These are phyloP conservation scores for Leptocoma aspasia DNA, from an alignment of 2,113 vertebrate species.

Conservation along the genomic window DNA sequence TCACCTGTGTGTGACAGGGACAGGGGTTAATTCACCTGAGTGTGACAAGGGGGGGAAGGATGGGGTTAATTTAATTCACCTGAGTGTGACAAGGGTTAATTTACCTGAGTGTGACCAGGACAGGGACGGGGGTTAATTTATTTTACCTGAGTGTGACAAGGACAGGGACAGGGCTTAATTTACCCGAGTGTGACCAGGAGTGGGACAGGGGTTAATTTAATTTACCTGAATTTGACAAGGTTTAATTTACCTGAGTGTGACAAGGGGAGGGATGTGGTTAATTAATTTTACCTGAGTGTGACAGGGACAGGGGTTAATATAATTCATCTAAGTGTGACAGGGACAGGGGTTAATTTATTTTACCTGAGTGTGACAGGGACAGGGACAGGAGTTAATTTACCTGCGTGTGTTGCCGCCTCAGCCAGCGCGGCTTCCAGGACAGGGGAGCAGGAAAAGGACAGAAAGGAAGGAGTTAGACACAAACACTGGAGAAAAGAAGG, in stretches of 20 bases:
- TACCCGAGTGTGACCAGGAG: background rate
- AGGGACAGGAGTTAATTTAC: background rate
- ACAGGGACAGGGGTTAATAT: background rate
- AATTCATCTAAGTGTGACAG: background rate
- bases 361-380: no score
- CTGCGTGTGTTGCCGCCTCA: background rate
- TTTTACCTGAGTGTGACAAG: background rate
- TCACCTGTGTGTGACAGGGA: background rate
- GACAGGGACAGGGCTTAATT: background rate
- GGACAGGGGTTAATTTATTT: background rate
- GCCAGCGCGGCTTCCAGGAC: slow-evolving; percentile 55
- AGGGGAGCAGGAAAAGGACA: slow-evolving; percentile 71
- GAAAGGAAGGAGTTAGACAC: slow-evolving; percentile 55
- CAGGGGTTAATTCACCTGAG: background rate
- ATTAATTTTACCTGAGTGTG: background rate
- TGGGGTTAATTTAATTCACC: background rate
- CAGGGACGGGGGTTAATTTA: background rate
- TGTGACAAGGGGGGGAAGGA: background rate
- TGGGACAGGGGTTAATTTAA: background rate
- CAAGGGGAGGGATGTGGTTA: background rate
- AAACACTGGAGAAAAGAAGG: slow-evolving; percentile 46
- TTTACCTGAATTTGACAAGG: background rate
- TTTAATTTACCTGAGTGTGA: background rate
- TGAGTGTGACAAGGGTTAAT: background rate
- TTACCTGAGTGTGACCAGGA: background rate